Evolutionary conservation across 1,140 invertebrate genomes (phyloP).

Genomic region (Olivierus martensii): DNA sequence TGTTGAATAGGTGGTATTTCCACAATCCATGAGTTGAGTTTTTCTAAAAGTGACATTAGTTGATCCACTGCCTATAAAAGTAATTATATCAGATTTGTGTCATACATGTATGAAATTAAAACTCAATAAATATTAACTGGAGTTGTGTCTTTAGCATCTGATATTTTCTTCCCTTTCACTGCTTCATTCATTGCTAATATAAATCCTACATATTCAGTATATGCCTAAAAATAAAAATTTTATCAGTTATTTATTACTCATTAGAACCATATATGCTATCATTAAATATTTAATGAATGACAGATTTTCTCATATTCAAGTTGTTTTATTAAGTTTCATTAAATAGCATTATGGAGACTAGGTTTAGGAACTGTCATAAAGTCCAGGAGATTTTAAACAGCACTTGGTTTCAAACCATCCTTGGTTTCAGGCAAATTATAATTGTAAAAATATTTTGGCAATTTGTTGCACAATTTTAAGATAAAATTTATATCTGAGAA

Average conservation of each 20-base stretch:
- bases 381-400: no score
- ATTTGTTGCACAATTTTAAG: no score
- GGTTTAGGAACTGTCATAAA: no score
- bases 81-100: background rate
- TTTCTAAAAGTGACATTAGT: conserved; percentile 44
- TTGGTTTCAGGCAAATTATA: no score
- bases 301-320: no score
- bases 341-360: no score
- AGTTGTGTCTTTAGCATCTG: conserved; percentile 1
- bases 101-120: background rate
- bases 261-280: no score
- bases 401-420: no score
- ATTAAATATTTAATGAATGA: no score
- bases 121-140: conserved; percentile 4
- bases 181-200: conserved; percentile 70
- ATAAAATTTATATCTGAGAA: no score
- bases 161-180: conserved; percentile 55
- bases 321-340: no score
- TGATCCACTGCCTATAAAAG: background rate
- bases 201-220: conserved; percentile 71
- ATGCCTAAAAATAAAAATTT: conserved; percentile 26
- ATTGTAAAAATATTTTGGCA: no score
- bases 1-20: conserved; percentile 83
- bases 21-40: conserved; percentile 57
- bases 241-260: background rate